Conservation (phyloP, 2,797 vertebrate species). For the Acanthornis magna region DNA sequence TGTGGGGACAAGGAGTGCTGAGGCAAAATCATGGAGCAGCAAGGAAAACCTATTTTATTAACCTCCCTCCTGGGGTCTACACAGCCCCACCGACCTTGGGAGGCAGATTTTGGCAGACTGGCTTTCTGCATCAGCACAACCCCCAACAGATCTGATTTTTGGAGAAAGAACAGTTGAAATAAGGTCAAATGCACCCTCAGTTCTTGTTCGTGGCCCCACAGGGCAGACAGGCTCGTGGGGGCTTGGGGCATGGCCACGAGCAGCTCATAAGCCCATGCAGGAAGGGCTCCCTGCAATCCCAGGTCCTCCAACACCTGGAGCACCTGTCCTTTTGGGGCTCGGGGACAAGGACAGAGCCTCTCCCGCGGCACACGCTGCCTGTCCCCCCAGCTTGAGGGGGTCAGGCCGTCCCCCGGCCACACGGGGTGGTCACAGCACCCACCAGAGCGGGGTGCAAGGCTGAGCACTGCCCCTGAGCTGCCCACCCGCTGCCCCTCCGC, state of each 20-base stretch:
- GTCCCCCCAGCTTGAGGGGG: rapidly evolving
- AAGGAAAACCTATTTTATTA: neutral
- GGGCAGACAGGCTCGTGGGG: neutral
- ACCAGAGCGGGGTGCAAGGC: rapidly evolving
- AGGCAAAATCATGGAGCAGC: too few species aligned
- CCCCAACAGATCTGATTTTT: neutral
- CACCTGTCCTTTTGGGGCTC: neutral
- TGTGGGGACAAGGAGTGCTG: neutral
- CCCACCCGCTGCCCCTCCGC: neutral
- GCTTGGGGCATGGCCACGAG: neutral
- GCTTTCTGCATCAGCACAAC: neutral
- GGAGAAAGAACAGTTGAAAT: neutral
- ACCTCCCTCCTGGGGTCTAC: neutral
- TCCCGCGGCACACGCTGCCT: rapidly evolving
- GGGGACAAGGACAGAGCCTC: neutral
- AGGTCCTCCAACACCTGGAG: neutral
- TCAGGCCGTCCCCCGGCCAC: neutral
- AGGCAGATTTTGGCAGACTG: neutral
- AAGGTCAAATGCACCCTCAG: neutral
- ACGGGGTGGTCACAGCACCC: neutral
- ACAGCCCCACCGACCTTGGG: neutral
- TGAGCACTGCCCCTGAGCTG: rapidly evolving
- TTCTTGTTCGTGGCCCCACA: neutral
- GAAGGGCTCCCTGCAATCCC: neutral
- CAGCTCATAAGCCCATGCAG: neutral